Evolutionary conservation across 2,888 invertebrate species (phyloP).

Genomic region (Eupithecia inturbata): DNA sequence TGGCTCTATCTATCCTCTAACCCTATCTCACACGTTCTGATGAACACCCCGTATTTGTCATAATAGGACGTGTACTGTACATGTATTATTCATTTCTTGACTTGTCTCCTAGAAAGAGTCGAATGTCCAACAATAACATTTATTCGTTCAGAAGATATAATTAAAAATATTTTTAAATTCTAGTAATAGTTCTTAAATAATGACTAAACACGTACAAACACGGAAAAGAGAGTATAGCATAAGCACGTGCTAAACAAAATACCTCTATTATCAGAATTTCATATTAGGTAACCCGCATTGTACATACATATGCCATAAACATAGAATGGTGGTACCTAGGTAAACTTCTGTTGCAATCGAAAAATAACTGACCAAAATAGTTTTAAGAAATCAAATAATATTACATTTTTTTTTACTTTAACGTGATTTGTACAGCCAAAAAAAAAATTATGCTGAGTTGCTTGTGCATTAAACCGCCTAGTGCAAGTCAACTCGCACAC

Average conservation of each 20-base stretch:
- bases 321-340: conserved; percentile 1
- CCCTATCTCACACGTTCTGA: background rate
- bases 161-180: too few relatives aligned
- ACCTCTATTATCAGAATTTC: conserved; percentile 23
- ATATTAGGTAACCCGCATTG: conserved; percentile 23
- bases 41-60: background rate
- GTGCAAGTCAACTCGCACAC: too few relatives aligned
- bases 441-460: too few relatives aligned
- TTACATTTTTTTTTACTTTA: too few relatives aligned
- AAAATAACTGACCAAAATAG: background rate
- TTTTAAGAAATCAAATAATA: background rate
- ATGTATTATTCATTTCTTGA: background rate
- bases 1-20: too few relatives aligned
- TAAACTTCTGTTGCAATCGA: background rate
- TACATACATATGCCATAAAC: conserved; percentile 6
- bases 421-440: too few relatives aligned
- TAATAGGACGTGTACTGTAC: background rate
- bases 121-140: background rate
- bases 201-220: background rate
- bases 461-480: too few relatives aligned
- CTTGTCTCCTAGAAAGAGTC: background rate
- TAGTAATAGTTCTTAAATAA: background rate
- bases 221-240: background rate
- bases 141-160: background rate
- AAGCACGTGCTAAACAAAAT: conserved; percentile 9